phyloP scores from a whole-genome alignment of 2,888 invertebrate genomes.

The Diploptera punctata region DNA sequence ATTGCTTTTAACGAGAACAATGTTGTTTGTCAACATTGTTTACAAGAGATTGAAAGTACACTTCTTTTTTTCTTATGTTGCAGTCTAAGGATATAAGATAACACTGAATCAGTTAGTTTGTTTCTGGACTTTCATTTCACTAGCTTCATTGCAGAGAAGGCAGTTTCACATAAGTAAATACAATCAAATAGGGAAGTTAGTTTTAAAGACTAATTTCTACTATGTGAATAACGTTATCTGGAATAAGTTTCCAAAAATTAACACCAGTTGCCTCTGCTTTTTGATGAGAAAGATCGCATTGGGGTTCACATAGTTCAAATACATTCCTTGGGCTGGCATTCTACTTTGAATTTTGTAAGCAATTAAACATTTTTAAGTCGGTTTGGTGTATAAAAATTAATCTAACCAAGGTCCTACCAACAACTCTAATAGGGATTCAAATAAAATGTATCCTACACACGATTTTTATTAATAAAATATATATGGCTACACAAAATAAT shows the following conservation, averaged over 20 bases:
- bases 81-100: background rate
- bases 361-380: too few species aligned
- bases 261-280: background rate
- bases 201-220: background rate
- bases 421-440: too few species aligned
- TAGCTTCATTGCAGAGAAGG: slow-evolving; percentile 13
- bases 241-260: slow-evolving; percentile 6
- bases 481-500: too few species aligned
- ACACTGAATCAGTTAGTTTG: slow-evolving; percentile 10
- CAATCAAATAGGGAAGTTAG: background rate
- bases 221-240: background rate
- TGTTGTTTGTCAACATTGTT: background rate
- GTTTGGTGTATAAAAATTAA: too few species aligned
- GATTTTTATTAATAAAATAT: too few species aligned
- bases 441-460: too few species aligned
- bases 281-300: background rate
- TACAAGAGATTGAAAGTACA: background rate
- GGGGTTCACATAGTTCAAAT: too few species aligned
- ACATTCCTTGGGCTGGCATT: too few species aligned
- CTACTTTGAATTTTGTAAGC: too few species aligned
- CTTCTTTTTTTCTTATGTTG: background rate
- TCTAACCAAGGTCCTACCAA: too few species aligned
- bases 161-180: slow-evolving; percentile 10
- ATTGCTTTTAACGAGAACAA: background rate
- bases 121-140: slow-evolving; percentile 1